Conservation (phyloP, 2,888 invertebrate species). For the Aleiodes leptofemur region DNA sequence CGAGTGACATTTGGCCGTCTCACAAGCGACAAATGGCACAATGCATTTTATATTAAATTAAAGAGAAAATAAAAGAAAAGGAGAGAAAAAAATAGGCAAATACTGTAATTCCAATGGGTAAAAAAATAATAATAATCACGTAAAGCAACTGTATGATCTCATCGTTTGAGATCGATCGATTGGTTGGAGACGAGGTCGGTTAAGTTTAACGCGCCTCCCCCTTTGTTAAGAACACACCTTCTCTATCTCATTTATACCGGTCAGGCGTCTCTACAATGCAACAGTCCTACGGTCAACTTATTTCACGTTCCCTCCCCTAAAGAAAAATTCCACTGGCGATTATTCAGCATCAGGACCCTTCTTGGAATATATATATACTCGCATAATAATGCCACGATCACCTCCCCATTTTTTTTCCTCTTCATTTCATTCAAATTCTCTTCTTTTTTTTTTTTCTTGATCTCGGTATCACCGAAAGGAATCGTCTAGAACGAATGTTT, state of each 20-base stretch:
- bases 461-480: conserved; percentile 14
- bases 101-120: neutral
- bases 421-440: neutral
- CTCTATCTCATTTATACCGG: conserved; percentile 26
- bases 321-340: conserved; percentile 40
- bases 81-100: conserved; percentile 2
- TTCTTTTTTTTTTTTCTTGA: neutral
- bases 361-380: conserved; percentile 36
- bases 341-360: conserved; percentile 41
- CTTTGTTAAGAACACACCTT: conserved; percentile 53
- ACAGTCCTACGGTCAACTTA: conserved; percentile 16
- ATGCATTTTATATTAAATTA: conserved; percentile 23
- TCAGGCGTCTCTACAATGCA: conserved; percentile 14
- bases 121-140: conserved; percentile 5
- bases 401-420: neutral
- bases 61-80: neutral
- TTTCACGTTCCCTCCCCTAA: conserved; percentile 14
- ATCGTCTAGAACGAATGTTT: conserved; percentile 45
- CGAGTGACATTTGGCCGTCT: conserved; percentile 53
- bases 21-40: conserved; percentile 24
- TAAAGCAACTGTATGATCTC: conserved; percentile 14
- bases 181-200: conserved; percentile 47
- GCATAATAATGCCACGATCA: conserved; percentile 35
- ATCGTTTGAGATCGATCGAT: conserved; percentile 32
- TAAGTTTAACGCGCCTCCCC: conserved; percentile 51